Evolutionary conservation across 2,888 invertebrate species (phyloP).

Genomic region (Nesidiocoris tenuis): DNA sequence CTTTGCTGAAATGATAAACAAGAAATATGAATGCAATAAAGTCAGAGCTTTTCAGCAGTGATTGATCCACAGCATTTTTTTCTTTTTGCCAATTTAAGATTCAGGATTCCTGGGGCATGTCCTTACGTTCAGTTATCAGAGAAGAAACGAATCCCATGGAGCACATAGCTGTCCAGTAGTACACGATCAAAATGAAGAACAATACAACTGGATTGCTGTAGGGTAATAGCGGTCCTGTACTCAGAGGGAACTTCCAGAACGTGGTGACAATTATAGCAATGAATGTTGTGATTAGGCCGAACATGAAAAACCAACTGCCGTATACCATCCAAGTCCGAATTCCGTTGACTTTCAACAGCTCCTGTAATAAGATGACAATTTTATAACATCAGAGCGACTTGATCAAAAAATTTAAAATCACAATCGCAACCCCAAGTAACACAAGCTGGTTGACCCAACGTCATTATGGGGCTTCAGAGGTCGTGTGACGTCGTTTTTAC

Average conservation of each 20-base stretch:
- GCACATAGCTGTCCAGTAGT: constrained; percentile 2
- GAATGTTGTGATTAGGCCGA: constrained; percentile 60
- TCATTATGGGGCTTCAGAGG: too few species aligned
- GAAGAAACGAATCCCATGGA: constrained; percentile 21
- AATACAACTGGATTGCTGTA: constrained; percentile 8
- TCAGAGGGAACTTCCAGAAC: constrained; percentile 52
- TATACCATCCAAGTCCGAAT: constrained; percentile 59
- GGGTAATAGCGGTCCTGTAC: constrained; percentile 40
- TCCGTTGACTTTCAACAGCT: constrained; percentile 63
- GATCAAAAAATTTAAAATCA: too few species aligned
- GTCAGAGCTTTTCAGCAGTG: background rate
- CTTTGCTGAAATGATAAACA: constrained; percentile 16
- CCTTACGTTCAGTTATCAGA: constrained; percentile 22
- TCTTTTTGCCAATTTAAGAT: too few species aligned
- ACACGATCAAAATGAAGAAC: constrained; percentile 3
- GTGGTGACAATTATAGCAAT: constrained; percentile 61
- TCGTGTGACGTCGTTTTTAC: too few species aligned
- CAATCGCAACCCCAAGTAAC: too few species aligned
- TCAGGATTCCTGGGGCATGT: too few species aligned
- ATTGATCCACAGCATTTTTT: too few species aligned
- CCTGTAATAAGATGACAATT: constrained; percentile 54
- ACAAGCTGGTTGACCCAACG: too few species aligned
- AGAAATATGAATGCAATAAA: background rate
- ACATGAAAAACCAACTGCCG: constrained; percentile 59
- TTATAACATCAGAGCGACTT: too few species aligned